Evolutionary conservation across 2,888 invertebrate species (phyloP).

Genomic region (Amorpha juglandis): DNA sequence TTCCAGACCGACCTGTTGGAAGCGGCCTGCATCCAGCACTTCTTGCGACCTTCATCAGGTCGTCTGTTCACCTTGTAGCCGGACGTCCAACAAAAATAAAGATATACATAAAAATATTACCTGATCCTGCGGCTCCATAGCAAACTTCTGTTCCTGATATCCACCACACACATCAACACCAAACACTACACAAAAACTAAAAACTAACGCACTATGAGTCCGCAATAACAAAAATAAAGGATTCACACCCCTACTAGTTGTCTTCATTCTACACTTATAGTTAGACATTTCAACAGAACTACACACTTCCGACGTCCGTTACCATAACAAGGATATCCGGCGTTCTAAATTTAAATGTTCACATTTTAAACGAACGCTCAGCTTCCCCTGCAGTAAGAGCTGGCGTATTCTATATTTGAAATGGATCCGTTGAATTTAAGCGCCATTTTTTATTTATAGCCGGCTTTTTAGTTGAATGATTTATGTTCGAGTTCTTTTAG

Average conservation of each 20-base stretch:
- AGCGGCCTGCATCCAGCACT: no score
- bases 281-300: constrained; percentile 56
- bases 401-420: constrained; percentile 56
- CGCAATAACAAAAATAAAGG: constrained; percentile 72
- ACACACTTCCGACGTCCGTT: constrained; percentile 44
- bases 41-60: no score
- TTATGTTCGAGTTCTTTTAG: constrained; percentile 40
- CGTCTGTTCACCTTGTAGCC: no score
- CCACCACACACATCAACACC: constrained; percentile 67
- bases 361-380: constrained; percentile 69
- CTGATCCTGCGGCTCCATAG: constrained; percentile 95
- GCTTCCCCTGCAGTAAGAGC: constrained; percentile 56
- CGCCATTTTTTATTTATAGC: constrained; percentile 69
- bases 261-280: constrained; percentile 56
- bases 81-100: no score
- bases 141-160: constrained; percentile 90
- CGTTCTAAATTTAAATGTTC: constrained; percentile 60
- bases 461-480: constrained; percentile 50
- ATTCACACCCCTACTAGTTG: constrained; percentile 69
- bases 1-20: no score
- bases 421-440: constrained; percentile 47
- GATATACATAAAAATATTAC: constrained; percentile 45
- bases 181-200: constrained; percentile 52
- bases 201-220: constrained; percentile 54
- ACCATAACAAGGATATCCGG: constrained; percentile 64